Conservation (phyloP, 2,113 vertebrate genomes). For the Petrocephalus zakoni region DNA sequence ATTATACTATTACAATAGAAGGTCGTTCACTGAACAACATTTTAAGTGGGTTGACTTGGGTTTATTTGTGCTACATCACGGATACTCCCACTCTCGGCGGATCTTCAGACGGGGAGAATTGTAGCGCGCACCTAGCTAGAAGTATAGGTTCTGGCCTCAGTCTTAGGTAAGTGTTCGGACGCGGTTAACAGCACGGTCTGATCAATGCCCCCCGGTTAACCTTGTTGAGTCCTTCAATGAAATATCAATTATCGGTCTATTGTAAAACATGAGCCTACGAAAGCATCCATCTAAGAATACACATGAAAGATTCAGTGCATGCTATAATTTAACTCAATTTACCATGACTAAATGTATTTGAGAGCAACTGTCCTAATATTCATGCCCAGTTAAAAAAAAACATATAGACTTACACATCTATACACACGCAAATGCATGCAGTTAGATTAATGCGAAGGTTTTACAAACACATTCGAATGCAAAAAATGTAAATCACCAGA, state of each 20-base stretch:
- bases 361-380: background rate
- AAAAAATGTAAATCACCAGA: background rate
- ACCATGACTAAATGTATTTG: background rate
- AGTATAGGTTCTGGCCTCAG: slow-evolving; percentile 36
- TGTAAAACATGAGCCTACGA: slow-evolving; percentile 18
- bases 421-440: background rate
- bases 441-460: background rate
- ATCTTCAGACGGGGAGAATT: slow-evolving; percentile 33
- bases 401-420: background rate
- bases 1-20: background rate
- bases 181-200: slow-evolving; percentile 47
- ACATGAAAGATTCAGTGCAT: background rate
- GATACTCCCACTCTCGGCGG: slow-evolving; percentile 1
- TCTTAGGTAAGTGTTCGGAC: slow-evolving; percentile 36
- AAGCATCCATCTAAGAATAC: background rate
- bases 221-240: slow-evolving; percentile 35
- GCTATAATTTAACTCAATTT: background rate
- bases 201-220: slow-evolving; percentile 51
- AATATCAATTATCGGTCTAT: slow-evolving; percentile 31
- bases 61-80: background rate
- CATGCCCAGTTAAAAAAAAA: background rate
- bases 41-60: background rate
- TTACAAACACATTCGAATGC: background rate
- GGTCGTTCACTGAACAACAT: slow-evolving; percentile 15
- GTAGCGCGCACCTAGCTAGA: slow-evolving; percentile 38